These are phyloP conservation scores for Nerophis ophidion DNA, from an alignment of 2,113 vertebrate species.

Conservation along the genomic window DNA sequence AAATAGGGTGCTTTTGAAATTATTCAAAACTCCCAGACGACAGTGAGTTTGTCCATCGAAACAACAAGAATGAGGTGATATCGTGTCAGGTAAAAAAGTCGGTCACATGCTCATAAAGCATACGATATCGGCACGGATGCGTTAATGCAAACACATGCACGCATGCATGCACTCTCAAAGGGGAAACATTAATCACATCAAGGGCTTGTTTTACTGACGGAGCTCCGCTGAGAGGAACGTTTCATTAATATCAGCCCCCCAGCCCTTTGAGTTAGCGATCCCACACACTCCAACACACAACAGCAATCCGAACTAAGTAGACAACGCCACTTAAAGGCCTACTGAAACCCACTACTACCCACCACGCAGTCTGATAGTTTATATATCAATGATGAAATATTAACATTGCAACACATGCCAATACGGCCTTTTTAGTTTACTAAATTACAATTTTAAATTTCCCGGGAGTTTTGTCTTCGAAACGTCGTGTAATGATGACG, in stretches of 20 bases:
- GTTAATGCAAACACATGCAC: background rate
- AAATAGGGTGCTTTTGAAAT: no score
- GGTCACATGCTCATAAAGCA: background rate
- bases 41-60: no score
- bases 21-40: no score
- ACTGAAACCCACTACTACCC: no score
- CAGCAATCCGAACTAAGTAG: constrained; percentile 3
- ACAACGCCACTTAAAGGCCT: constrained; percentile 3
- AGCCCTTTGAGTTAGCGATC: constrained; percentile 19
- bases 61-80: background rate
- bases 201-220: constrained; percentile 56
- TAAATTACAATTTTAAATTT: no score
- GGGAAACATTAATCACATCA: constrained; percentile 59
- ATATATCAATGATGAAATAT: no score
- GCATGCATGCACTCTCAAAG: constrained; percentile 1
- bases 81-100: constrained; percentile 4
- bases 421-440: no score
- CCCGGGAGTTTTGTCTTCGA: no score
- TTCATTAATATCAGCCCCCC: constrained; percentile 61
- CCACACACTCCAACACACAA: constrained; percentile 16
- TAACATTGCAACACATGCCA: no score
- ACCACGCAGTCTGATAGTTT: no score
- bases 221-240: constrained; percentile 57
- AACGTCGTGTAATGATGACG: no score
- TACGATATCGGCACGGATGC: background rate